Evolutionary conservation across 2,888 invertebrate species (phyloP), one percentile per base, ranked within the genome.

Genomic region (Lingula anatina): DNA sequence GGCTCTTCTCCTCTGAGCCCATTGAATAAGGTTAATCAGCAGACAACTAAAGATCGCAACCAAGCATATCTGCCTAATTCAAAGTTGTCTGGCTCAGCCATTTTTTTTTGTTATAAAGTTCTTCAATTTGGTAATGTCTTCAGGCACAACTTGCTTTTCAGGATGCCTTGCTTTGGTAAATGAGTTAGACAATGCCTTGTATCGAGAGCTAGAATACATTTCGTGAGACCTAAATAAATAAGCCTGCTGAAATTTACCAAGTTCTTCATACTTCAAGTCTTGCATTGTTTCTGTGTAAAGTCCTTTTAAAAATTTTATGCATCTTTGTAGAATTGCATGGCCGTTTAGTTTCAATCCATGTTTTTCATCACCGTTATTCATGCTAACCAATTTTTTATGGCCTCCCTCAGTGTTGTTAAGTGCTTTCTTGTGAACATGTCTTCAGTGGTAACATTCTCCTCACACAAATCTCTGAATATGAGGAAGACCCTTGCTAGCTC

Each of bases 1-100:
- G 39, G 44, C 35, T 56, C 51, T 36, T 56, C 47, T 18, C 53
- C 50, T 35, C 54, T 31, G 35, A 53, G 36, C 7, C 47, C 56
- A 37, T 56, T 56, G 35, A 45, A 54, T 9, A 56, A 38, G 5
- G 56, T 56, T 15, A 56, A 44, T 9, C 54, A 24, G n/a, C 40
- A 38, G 18, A 53, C 55, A 9, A 52, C 25, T 15, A 53, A 35
- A 27, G 47, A 48, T 24, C 55, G 44, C 2, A 53, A 36, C 50
- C 46, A 48, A 26, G 48, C n/a, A n/a, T n/a, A n/a, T n/a, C n/a
- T n/a, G n/a, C n/a, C n/a, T n/a, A n/a, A n/a, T n/a, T n/a, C n/a
- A n/a, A n/a, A n/a, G n/a, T n/a, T n/a, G n/a, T n/a, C n/a, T n/a
- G n/a, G n/a, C n/a, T n/a, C n/a, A n/a, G n/a, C n/a, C n/a, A n/a